These are phyloP conservation scores for Monopis laevigella DNA, from an alignment of 2,888 invertebrate species.

Conservation along the genomic window DNA sequence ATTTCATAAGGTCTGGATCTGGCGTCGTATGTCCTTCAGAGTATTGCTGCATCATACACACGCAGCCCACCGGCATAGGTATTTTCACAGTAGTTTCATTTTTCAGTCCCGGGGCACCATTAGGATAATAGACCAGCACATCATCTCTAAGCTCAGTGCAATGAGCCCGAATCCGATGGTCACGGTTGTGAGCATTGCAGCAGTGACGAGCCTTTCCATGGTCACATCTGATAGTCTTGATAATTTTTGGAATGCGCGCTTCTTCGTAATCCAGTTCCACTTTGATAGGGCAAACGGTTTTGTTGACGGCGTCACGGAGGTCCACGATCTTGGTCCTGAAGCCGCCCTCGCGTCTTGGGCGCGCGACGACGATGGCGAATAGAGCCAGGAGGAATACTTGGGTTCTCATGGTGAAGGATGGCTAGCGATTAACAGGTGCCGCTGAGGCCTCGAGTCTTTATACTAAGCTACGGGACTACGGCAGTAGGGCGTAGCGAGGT, in stretches of 20 bases:
- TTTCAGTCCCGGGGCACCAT: background rate
- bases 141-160: conserved; percentile 51
- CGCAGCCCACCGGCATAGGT: conserved; percentile 50
- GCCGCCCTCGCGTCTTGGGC: conserved; percentile 19
- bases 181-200: conserved; percentile 43
- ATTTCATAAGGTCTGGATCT: background rate
- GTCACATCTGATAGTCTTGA: conserved; percentile 43
- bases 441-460: background rate
- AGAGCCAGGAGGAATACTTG: background rate
- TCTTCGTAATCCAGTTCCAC: conserved; percentile 35
- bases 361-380: conserved; percentile 11
- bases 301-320: conserved; percentile 33
- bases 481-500: no score
- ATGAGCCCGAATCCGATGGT: conserved; percentile 35
- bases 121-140: conserved; percentile 42
- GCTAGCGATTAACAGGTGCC: background rate
- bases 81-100: conserved; percentile 21
- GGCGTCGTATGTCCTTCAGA: background rate
- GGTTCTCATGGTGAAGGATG: background rate
- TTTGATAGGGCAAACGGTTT: conserved; percentile 46
- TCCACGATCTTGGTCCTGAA: conserved; percentile 27
- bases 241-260: conserved; percentile 41
- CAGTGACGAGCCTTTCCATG: conserved; percentile 28
- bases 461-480: background rate
- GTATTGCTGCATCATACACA: conserved; percentile 38